A percentile compares a stretch with the other conserved stretches of the same genome.
Conservation (phyloP, 2,888 invertebrate genomes). For the Alloplasta piceator region DNA sequence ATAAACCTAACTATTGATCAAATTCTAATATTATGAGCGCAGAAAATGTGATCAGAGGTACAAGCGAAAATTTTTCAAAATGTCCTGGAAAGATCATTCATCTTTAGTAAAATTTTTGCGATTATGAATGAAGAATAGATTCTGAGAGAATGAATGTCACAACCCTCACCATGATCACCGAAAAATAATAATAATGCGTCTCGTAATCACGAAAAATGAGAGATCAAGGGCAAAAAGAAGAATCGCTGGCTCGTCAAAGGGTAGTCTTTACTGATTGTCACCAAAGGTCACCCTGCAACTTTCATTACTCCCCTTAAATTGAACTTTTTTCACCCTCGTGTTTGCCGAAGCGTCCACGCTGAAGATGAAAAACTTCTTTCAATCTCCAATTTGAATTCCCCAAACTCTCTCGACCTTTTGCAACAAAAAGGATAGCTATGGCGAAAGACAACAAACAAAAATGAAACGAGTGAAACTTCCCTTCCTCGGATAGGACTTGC, state of each 20-base stretch:
- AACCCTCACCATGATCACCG: not conserved
- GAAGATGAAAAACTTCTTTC: conserved; percentile 10
- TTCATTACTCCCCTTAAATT: conserved; percentile 20
- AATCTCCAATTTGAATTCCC: not conserved
- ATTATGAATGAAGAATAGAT: too few relatives aligned
- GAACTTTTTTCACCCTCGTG: not conserved
- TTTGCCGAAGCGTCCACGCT: not conserved
- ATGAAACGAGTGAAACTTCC: too few relatives aligned
- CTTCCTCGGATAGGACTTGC: too few relatives aligned
- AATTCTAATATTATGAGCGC: too few relatives aligned
- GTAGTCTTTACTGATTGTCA: conserved; percentile 21
- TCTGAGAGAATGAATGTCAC: too few relatives aligned
- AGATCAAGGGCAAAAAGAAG: not conserved
- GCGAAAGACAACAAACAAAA: too few relatives aligned
- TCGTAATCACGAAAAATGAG: not conserved
- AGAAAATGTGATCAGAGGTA: too few relatives aligned
- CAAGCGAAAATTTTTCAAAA: too few relatives aligned
- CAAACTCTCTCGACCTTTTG: not conserved
- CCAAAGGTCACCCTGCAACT: not conserved
- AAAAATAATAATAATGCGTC: not conserved
- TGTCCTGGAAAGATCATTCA: too few relatives aligned
- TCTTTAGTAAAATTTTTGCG: too few relatives aligned
- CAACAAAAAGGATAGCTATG: not conserved
- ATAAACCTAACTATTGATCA: too few relatives aligned
- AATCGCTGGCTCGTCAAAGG: conserved; percentile 6